Evolutionary conservation across 2,113 vertebrate genomes (phyloP), one percentile per base, ranked within the genome.

Genomic region (Prionailurus viverrinus): DNA sequence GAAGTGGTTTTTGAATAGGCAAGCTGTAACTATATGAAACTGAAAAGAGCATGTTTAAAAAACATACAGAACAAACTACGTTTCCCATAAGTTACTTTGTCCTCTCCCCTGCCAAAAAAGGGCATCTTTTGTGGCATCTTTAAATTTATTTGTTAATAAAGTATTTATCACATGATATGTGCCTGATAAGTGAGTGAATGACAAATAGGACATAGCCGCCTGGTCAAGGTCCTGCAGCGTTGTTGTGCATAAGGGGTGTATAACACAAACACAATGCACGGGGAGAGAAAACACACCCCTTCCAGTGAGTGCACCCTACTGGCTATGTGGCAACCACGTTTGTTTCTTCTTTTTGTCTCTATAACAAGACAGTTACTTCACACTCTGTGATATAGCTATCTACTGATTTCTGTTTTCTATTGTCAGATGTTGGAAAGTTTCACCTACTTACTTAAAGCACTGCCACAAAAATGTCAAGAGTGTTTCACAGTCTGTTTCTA

Each of bases 1-100:
- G 76, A 96, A 96, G 79, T 68, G 6, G 92, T 90, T 84, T 61
- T 91, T 82, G 63, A 79, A 63, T 51, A 82, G 58, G 19, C 4
- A 85, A 71, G 9, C 63, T 83, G 86, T 91, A 79, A 31, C 12
- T 96, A 58, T 19, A 48, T 6, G 61, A 91, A 78, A 83, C 13
- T 79, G 53, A 31, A 85, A 84, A 71, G 11, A 51, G 7, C 4
- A 45, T 48, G 41, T 29, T 87, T 95, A 33, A 68, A 85, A 51
- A 23, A 79, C 19, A 48, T 8, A 39, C 4, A 76, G 11, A 71
- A 36, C 7, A 48, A 80, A 69, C 25, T 69, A 7, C 14, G 53
- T 96, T 95, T 93, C 14, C 27, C 21, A 11, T 66, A 78, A 81
- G 51, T n/a, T 61, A 71, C 27, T 27, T 33, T 19, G 41, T 27